Evolutionary conservation across 2,888 invertebrate genomes (phyloP).

Genomic region (Invenusta paracnida): DNA sequence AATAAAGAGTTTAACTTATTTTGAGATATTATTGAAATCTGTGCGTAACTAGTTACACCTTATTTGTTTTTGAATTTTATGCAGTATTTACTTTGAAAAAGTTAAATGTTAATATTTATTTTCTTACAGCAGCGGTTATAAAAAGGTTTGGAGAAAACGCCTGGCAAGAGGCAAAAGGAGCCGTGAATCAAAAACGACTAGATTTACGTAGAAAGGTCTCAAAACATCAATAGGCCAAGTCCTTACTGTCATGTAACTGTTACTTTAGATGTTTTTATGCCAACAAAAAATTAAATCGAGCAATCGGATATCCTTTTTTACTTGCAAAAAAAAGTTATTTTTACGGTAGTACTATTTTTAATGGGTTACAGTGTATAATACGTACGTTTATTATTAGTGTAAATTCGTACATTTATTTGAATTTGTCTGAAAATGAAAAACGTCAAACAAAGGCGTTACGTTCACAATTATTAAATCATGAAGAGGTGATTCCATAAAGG

Average conservation of each 20-base stretch:
- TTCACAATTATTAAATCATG: no score
- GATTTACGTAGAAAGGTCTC: constrained; percentile 49
- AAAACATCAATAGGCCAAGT: neutral
- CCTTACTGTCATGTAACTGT: neutral
- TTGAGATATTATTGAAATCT: neutral
- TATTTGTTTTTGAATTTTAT: neutral
- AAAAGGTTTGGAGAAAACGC: neutral
- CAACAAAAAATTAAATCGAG: neutral
- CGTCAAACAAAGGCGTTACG: no score
- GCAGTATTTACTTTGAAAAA: neutral
- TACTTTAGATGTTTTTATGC: neutral
- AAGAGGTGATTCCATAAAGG: no score
- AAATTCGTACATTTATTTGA: no score
- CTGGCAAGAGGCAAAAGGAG: neutral
- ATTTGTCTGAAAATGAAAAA: no score
- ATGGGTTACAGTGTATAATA: neutral
- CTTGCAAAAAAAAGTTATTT: neutral
- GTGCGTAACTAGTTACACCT: neutral
- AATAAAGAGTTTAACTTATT: neutral
- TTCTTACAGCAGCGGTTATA: neutral
- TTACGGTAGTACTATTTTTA: neutral
- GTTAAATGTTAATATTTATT: neutral
- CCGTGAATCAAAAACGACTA: neutral
- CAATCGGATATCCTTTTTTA: neutral
- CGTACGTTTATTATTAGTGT: no score